Base-by-base conservation (phyloP, 2,888 invertebrate species). In the Dasysyrphus albostriatus region DNA sequence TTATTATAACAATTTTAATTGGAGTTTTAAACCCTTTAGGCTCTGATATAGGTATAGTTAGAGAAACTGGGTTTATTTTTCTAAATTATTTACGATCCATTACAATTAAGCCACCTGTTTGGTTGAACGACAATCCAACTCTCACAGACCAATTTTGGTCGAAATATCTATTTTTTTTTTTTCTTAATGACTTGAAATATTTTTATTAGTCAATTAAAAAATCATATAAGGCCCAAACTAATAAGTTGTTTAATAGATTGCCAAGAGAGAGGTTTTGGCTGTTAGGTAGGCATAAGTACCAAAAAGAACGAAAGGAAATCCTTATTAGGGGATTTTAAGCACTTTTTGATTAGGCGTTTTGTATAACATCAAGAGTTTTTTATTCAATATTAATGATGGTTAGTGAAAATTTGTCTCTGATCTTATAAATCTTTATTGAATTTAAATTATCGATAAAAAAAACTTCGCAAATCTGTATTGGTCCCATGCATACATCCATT, bases 371-470 rank as follows among this genome's bases (percentile, higher is more conserved):
- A 47, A 44, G 19, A 47, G 7, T 3, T 59, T 16, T 65, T 47
- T 47, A 44, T 29, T 65, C 12, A 44, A 32, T 47, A 19, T 29
- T 37, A 29, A 10, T 24, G 5, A 10, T 24, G 5, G 14, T 7
- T n/a, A 47, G 0, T 1, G 3, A 39, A 39, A 39, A 37, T 37
- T 37, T 54, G 59, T 44, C 32, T 51, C 44, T 9, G 34, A 39
- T 10, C 65, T 56, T 56, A 34, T 72, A 39, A 79, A 72, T 72
- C 19, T 16, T 7, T 47, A 32, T 73, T 79, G 58, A 56, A 78
- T 78, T 70, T 63, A 37, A 78, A 78, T 69, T 72, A 10, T 59
- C 6, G 0, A 24, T 32, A 58, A 54, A 14, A 61, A 34, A 67
- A 16, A 49, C 61, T 29, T 42, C 16, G 51, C 29, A 44, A 49